phyloP scores from a whole-genome alignment of 2,888 invertebrate genomes.

The Nipponacmea schrenckii region DNA sequence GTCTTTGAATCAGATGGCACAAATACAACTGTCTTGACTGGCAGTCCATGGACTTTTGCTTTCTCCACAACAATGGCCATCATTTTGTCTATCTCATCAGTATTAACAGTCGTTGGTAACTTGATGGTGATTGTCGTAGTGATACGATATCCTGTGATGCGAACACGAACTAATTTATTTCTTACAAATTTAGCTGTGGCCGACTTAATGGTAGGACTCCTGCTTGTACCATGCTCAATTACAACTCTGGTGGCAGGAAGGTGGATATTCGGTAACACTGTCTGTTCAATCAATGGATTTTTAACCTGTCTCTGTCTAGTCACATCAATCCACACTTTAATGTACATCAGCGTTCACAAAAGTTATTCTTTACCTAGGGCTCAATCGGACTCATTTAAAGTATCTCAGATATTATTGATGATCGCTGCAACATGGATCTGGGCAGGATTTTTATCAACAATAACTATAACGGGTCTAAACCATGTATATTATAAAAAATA shows the following conservation, averaged over 20 bases:
- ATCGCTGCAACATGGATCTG: constrained; percentile 68
- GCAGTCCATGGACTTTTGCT: constrained; percentile 25
- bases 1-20: too few species aligned
- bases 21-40: too few species aligned
- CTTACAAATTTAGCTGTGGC: constrained; percentile 69
- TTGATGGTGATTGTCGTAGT: constrained; percentile 68
- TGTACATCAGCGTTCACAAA: constrained; percentile 69
- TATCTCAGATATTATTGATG: constrained; percentile 64
- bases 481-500: constrained; percentile 53
- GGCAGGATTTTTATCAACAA: constrained; percentile 64
- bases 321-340: constrained; percentile 69
- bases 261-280: constrained; percentile 64
- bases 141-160: constrained; percentile 67
- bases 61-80: constrained; percentile 32
- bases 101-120: constrained; percentile 67
- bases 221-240: constrained; percentile 68
- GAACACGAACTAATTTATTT: constrained; percentile 69
- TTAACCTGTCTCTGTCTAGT: constrained; percentile 67
- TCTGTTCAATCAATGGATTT: constrained; percentile 68
- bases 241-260: constrained; percentile 65
- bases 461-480: constrained; percentile 65
- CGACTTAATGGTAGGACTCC: constrained; percentile 66
- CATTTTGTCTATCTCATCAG: constrained; percentile 60
- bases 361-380: constrained; percentile 68
- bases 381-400: constrained; percentile 65